Evolutionary conservation across 2,888 invertebrate genomes (phyloP), one percentile per base, ranked within the genome.

Genomic region (Campopleginae sp.): DNA sequence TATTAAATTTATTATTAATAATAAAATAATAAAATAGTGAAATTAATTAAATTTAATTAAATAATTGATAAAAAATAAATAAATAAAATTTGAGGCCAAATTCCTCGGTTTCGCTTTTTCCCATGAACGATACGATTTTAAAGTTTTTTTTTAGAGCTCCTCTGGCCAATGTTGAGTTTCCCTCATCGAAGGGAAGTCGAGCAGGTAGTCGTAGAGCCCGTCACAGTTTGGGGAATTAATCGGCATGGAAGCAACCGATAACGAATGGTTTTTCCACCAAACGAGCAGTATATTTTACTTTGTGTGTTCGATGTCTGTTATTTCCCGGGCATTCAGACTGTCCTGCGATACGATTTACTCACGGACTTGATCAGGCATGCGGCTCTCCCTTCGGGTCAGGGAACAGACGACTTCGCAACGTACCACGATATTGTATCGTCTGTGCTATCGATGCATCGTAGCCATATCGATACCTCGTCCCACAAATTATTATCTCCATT

Each of bases 251-350:
- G 90, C 90, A 90, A 88, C 90, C 90, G 91, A 91, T 91, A 91
- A 91, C 90, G 90, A 91, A 91, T 91, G 90, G 90, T 88, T 89
- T 88, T 89, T 88, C 88, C 88, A 88, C 88, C 90, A 88, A 90
- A 90, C 90, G 89, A 89, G 89, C 90, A 89, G 89, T 91, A 91
- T 90, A 91, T 91, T 91, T 91, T 91, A 91, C 90, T 91, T 91
- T 90, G 87, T 87, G 84, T 86, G n/a, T 87, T 87, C 85, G 82
- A 78, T 89, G 90, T 90, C 90, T 89, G 90, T 90, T 91, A 91
- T 91, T 91, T 90, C 88, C 87, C 80, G 90, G 81, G 88, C 87
- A 87, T 89, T 89, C 88, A 88, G 87, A 86, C 88, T 89, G 90
- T 88, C 88, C 86, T 61, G 77, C 75, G 76, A 82, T 78, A 88